These are phyloP conservation scores for Tricholauxania praeusta DNA, from an alignment of 2,888 invertebrate species.

Conservation along the genomic window DNA sequence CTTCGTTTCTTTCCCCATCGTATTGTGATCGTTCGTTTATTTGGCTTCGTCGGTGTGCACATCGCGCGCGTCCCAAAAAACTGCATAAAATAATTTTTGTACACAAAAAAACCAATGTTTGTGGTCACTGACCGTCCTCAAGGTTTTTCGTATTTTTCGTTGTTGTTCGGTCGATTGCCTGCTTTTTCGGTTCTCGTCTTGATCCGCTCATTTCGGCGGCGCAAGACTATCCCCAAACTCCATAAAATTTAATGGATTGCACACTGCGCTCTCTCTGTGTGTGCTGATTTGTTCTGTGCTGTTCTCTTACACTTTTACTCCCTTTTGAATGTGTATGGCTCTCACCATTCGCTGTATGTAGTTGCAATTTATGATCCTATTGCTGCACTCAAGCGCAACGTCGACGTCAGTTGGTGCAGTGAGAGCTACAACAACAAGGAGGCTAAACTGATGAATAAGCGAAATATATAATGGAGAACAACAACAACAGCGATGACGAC, in stretches of 20 bases:
- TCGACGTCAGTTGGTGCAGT: constrained; percentile 7
- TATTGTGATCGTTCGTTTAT: constrained; percentile 38
- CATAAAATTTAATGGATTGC: too few species aligned
- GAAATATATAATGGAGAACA: constrained; percentile 15
- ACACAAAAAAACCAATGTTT: constrained; percentile 54
- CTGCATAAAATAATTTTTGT: constrained; percentile 59
- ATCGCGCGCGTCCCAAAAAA: constrained; percentile 34
- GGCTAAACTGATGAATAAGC: constrained; percentile 38
- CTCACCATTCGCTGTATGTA: too few species aligned
- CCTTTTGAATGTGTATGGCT: too few species aligned
- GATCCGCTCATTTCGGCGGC: neutral
- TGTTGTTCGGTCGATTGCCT: neutral
- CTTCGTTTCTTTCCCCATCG: constrained; percentile 5
- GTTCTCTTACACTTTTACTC: too few species aligned
- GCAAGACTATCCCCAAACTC: too few species aligned
- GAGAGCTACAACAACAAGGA: constrained; percentile 29
- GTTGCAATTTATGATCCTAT: neutral
- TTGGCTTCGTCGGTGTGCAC: neutral
- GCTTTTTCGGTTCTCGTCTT: neutral
- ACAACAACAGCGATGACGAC: constrained; percentile 15
- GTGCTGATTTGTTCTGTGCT: too few species aligned
- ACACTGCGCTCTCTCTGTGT: too few species aligned
- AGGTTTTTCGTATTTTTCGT: constrained; percentile 63
- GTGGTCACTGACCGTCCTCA: constrained; percentile 67
- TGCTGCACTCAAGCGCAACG: constrained; percentile 1